These are phyloP conservation scores for Apeira syringaria DNA, from an alignment of 2,888 invertebrate genomes.

Conservation along the genomic window DNA sequence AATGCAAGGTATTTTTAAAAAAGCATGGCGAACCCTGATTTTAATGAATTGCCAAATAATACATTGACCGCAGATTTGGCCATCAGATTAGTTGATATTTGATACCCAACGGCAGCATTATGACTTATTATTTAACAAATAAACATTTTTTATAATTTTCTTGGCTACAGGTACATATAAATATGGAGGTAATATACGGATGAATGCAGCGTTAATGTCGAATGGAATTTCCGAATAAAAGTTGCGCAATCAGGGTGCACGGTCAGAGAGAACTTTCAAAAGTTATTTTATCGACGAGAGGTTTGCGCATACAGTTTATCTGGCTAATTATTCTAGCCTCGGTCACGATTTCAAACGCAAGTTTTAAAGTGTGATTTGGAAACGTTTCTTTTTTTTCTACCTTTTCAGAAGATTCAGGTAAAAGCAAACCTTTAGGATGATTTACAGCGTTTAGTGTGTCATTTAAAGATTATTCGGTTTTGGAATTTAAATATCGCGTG, in stretches of 20 bases:
- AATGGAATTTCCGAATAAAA: conserved; percentile 41
- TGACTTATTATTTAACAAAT: conserved; percentile 53
- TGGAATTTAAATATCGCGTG: conserved; percentile 47
- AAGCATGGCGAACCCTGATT: conserved; percentile 5
- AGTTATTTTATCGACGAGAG: conserved; percentile 67
- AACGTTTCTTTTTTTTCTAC: too few species aligned
- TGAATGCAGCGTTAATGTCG: conserved; percentile 48
- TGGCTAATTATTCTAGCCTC: conserved; percentile 69
- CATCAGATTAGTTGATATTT: conserved; percentile 36
- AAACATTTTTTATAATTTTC: conserved; percentile 45
- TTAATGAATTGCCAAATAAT: conserved; percentile 30
- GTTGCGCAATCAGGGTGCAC: conserved; percentile 52
- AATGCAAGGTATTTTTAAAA: conserved; percentile 18
- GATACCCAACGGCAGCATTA: conserved; percentile 47
- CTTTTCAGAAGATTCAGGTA: not conserved
- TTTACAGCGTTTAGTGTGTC: conserved; percentile 22
- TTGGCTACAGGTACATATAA: conserved; percentile 49
- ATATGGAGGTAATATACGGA: too few species aligned
- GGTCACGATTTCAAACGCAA: conserved; percentile 66
- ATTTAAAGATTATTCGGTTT: conserved; percentile 18
- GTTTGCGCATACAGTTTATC: conserved; percentile 52
- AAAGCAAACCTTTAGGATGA: not conserved
- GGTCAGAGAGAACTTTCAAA: conserved; percentile 69
- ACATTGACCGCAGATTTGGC: conserved; percentile 26
- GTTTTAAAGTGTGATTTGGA: conserved; percentile 13